A percentile compares a stretch with the other conserved stretches of the same genome.
These are phyloP conservation scores for Centropristis striata DNA, from an alignment of 2,113 vertebrate species.

Conservation along the genomic window DNA sequence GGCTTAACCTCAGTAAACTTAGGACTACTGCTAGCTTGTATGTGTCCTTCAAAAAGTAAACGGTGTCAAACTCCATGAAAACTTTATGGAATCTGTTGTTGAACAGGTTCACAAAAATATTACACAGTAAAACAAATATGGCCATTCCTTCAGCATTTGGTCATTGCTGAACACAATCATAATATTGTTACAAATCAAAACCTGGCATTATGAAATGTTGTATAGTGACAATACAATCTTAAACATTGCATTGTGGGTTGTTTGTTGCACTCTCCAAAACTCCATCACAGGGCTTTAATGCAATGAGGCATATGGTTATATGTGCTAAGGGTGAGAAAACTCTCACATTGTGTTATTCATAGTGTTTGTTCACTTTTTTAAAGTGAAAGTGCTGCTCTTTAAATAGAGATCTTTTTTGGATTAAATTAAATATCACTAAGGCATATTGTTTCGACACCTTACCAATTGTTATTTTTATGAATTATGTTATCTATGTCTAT, in stretches of 20 bases:
- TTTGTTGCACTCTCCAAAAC: background rate
- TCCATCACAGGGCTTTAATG: too few relatives aligned
- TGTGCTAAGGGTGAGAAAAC: background rate
- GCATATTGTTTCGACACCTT: background rate
- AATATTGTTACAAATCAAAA: background rate
- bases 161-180: background rate
- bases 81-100: background rate
- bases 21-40: slow-evolving; percentile 27
- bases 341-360: background rate
- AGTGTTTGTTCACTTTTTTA: background rate
- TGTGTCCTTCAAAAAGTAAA: slow-evolving; percentile 1
- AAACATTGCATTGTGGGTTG: background rate
- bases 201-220: background rate
- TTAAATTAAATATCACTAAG: background rate
- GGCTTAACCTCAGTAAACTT: slow-evolving; percentile 29
- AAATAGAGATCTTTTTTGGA: background rate
- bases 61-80: background rate
- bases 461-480: background rate
- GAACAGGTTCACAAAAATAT: background rate
- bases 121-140: background rate
- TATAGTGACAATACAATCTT: background rate
- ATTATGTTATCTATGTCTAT: background rate
- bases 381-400: background rate
- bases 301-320: background rate
- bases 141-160: background rate